These are phyloP conservation scores for Drosophila parthenogenetica DNA, from an alignment of 2,888 invertebrate species.

Conservation along the genomic window DNA sequence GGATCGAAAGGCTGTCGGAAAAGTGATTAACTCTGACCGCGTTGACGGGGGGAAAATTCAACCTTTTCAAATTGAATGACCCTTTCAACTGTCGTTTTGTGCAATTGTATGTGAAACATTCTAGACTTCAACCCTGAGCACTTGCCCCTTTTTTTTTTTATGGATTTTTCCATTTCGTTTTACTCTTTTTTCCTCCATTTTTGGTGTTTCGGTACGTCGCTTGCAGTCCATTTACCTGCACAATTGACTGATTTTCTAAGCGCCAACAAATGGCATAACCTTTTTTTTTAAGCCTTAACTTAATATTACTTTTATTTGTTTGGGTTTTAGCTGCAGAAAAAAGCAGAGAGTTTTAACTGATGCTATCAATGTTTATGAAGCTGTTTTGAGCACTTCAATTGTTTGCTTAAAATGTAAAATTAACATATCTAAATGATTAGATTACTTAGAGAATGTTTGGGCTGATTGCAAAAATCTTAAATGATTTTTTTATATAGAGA, in stretches of 20 bases:
- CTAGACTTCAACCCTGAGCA: conserved; percentile 52
- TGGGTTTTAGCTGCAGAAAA: conserved; percentile 13
- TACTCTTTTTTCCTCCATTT: conserved; percentile 16
- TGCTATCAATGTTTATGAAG: conserved; percentile 31
- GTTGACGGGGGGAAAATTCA: conserved; percentile 21
- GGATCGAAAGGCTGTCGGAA: conserved; percentile 67
- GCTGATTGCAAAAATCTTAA: neutral
- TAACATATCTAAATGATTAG: conserved; percentile 7
- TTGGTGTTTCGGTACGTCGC: conserved; percentile 62
- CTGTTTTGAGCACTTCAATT: conserved; percentile 33
- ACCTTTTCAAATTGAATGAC: conserved; percentile 55
- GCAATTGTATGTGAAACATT: conserved; percentile 76
- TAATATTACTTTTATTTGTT: conserved; percentile 33
- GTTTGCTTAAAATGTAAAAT: conserved; percentile 20
- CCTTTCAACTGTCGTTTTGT: conserved; percentile 50
- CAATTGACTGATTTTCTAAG: conserved; percentile 84
- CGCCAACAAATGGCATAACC: conserved; percentile 44
- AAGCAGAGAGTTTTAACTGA: conserved; percentile 25
- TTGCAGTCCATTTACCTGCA: conserved; percentile 84
- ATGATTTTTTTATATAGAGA: neutral
- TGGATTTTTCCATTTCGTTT: conserved; percentile 23
- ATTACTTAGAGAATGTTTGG: neutral
- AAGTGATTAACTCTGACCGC: conserved; percentile 82
- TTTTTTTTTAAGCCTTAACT: conserved; percentile 7
- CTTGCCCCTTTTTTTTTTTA: conserved; percentile 26